Percentiles rank a stretch among this genome's conserved stretches.
Conservation (phyloP, 2,888 invertebrate species). For the Psococerastis gibbosa region DNA sequence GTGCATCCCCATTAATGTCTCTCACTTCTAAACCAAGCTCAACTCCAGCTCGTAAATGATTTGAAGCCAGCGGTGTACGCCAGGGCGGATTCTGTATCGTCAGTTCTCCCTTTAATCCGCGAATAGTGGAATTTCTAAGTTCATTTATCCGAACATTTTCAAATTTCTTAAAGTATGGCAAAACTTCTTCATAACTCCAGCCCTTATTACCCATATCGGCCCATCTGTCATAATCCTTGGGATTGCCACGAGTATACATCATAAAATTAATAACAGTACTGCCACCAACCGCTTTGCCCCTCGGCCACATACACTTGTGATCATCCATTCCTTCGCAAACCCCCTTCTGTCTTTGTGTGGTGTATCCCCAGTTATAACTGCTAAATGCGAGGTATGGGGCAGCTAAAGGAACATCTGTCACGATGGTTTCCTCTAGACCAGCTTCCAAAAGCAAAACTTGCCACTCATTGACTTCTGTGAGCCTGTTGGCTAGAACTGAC, state of each 20-base stretch:
- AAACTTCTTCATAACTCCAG: conserved; percentile 25
- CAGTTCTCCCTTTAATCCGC: conserved; percentile 39
- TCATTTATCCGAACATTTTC: conserved; percentile 20
- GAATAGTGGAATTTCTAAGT: conserved; percentile 28
- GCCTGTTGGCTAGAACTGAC: conserved; percentile 31
- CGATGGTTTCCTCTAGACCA: conserved; percentile 28
- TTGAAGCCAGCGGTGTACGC: conserved; percentile 29
- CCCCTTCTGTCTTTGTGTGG: conserved; percentile 26
- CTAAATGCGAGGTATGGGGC: conserved; percentile 23
- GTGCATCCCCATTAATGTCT: conserved; percentile 46
- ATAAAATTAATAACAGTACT: conserved; percentile 34
- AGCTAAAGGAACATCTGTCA: conserved; percentile 29
- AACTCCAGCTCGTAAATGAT: conserved; percentile 40
- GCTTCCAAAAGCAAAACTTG: conserved; percentile 30
- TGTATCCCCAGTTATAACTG: conserved; percentile 26
- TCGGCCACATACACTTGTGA: conserved; percentile 24
- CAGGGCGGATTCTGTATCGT: conserved; percentile 37
- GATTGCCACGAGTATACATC: conserved; percentile 32
- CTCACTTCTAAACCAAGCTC: conserved; percentile 43
- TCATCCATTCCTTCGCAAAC: conserved; percentile 20
- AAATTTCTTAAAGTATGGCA: conserved; percentile 25
- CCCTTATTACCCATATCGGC: conserved; percentile 28
- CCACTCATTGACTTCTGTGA: conserved; percentile 29
- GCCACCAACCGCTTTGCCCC: conserved; percentile 31
- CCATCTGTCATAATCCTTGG: conserved; percentile 32